Evolutionary conservation across 2,797 vertebrate species (phyloP).

Genomic region (Oreortyx pictus): DNA sequence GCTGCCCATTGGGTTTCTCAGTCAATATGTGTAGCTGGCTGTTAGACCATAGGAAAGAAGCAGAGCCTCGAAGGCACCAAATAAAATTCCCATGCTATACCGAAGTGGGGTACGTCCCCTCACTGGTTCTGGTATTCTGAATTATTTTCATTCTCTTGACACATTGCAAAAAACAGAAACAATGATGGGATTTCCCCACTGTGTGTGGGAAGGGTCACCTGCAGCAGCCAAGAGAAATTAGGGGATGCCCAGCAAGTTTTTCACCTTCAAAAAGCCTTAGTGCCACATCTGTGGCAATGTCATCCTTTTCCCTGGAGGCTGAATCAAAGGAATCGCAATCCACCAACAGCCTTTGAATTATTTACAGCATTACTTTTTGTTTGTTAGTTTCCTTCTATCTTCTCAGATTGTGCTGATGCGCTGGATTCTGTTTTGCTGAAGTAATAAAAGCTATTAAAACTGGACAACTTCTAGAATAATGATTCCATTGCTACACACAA

Average conservation of each 20-base stretch:
- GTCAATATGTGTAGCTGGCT: background rate
- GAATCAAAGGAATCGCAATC: background rate
- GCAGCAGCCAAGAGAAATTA: background rate
- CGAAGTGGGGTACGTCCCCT: background rate
- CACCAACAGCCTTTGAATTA: conserved; percentile 37
- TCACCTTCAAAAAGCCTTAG: background rate
- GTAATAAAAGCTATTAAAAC: conserved; percentile 46
- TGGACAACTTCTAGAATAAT: background rate
- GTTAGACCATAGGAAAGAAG: background rate
- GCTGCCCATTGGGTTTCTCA: background rate
- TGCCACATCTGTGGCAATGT: background rate
- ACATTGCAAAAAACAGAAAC: background rate
- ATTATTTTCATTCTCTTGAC: background rate
- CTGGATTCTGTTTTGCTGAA: conserved; percentile 36
- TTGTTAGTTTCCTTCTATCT: background rate
- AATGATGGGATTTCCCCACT: background rate
- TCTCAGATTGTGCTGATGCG: conserved; percentile 1
- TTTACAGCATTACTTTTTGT: background rate
- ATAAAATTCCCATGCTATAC: background rate
- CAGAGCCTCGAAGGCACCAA: background rate
- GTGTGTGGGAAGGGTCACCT: background rate
- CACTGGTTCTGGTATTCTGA: background rate
- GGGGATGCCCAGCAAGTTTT: background rate
- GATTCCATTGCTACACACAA: background rate
- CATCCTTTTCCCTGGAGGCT: background rate